Conservation (phyloP, 2,888 invertebrate genomes). For the Pasiphila rectangulata region DNA sequence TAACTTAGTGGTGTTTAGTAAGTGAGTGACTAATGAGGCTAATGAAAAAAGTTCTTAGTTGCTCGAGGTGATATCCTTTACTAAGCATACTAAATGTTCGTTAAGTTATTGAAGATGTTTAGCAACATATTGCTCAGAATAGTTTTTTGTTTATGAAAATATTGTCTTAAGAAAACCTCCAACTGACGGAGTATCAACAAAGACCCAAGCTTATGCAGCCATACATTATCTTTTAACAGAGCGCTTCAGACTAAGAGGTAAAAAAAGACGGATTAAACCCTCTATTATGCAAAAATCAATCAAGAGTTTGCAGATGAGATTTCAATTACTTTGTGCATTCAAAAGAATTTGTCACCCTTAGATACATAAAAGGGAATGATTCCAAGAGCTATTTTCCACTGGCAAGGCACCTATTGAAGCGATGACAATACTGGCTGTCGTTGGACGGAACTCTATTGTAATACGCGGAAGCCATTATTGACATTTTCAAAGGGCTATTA, state of each 20-base stretch:
- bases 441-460: slow-evolving; percentile 72
- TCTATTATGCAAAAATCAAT: slow-evolving; percentile 21
- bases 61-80: background rate
- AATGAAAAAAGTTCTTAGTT: background rate
- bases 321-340: slow-evolving; percentile 56
- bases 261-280: slow-evolving; percentile 4
- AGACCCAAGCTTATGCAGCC: background rate
- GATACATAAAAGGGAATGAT: slow-evolving; percentile 63
- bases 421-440: slow-evolving; percentile 67
- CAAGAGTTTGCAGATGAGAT: slow-evolving; percentile 43
- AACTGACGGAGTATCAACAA: too few relatives aligned
- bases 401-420: slow-evolving; percentile 62
- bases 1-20: background rate
- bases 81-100: too few relatives aligned
- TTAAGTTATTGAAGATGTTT: too few relatives aligned
- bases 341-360: slow-evolving; percentile 62
- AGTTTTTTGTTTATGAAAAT: background rate
- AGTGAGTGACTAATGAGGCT: background rate
- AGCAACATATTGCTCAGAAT: too few relatives aligned
- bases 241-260: background rate
- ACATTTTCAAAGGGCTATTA: slow-evolving; percentile 74
- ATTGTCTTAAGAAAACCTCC: too few relatives aligned
- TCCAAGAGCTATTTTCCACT: slow-evolving; percentile 68
- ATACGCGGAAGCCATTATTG: slow-evolving; percentile 75
- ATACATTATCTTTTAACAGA: slow-evolving; percentile 2